Evolutionary conservation across 2,113 vertebrate species (phyloP), one percentile per base, ranked within the genome.

Genomic region (Heterochromis multidens): DNA sequence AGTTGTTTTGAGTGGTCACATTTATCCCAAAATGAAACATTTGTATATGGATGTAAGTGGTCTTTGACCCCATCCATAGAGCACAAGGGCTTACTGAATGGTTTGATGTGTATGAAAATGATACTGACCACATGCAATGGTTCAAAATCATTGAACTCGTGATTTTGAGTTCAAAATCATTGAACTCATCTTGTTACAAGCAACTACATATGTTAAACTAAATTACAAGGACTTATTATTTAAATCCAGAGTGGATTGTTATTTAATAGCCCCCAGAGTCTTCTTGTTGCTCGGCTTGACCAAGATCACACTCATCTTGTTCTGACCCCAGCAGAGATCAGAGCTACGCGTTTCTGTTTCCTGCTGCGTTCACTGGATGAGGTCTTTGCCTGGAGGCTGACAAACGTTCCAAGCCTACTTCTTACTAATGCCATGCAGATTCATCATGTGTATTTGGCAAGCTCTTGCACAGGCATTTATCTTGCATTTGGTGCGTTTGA

Each of bases 371-470:
- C 46, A 27, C 23, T 29, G 74, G 77, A 65, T 31, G 43, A 76
- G 63, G 37, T 82, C 40, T 72, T 81, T 58, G 77, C 82, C 62
- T 57, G 25, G 61, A 72, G 79, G 80, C 65, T 43, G 49, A 46
- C 52, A 19, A 3, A 43, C 40, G 83, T 27, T 70, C 29, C 27
- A 76, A 82, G 76, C 72, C 89, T 88, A 88, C 86, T 84, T 84
- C 23, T 79, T 85, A 81, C 59, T 84, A 83, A 94, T 63, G 77
- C 74, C n/a, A 72, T 67, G 87, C 58, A 91, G 90, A 93, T 93
- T 93, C 88, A 95, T 95, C 92, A 93, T 88, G 82, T 86, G 77
- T 90, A 86, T 85, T 89, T 89, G 86, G 93, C 91, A 94, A 92
- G 90, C 90, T 91, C 89, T 88, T 87, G 87, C 87, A 81, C 77